Evolutionary conservation across 1,140 invertebrate species (phyloP).

Genomic region (Camponotus vicinus): DNA sequence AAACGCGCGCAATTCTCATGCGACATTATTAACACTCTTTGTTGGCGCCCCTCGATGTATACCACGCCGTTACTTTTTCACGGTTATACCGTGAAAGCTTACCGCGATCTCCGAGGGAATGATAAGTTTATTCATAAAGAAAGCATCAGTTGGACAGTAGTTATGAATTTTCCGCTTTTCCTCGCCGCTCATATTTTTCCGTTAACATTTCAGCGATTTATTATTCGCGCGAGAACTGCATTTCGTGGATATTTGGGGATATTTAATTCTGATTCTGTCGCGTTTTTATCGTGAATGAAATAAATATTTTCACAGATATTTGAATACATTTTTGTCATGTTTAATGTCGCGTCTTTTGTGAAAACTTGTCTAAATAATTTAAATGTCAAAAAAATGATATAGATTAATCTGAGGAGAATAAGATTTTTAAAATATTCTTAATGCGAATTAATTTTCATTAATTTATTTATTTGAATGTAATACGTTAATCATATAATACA

Average conservation of each 20-base stretch:
- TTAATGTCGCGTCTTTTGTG: neutral
- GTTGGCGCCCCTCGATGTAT: neutral
- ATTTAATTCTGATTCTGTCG: neutral
- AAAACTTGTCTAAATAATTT: neutral
- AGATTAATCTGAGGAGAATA: neutral
- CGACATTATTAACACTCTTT: slow-evolving; percentile 23
- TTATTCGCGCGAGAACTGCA: neutral
- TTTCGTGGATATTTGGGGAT: neutral
- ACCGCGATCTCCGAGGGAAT: neutral
- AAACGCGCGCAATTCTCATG: slow-evolving; percentile 3
- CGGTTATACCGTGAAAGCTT: slow-evolving; percentile 36
- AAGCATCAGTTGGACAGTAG: slow-evolving; percentile 15
- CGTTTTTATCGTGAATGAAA: neutral
- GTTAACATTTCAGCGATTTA: slow-evolving; percentile 41
- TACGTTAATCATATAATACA: neutral
- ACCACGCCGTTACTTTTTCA: slow-evolving; percentile 1
- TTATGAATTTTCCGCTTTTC: slow-evolving; percentile 20
- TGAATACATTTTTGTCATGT: neutral
- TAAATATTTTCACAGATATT: neutral
- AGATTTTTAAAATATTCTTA: neutral
- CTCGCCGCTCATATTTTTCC: slow-evolving; percentile 12
- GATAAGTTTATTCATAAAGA: slow-evolving; percentile 45
- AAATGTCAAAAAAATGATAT: neutral
- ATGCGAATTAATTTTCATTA: neutral
- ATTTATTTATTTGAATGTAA: slow-evolving; percentile 3